Base-by-base conservation (phyloP, 2,888 invertebrate species). In the Eupithecia pulchellata region DNA sequence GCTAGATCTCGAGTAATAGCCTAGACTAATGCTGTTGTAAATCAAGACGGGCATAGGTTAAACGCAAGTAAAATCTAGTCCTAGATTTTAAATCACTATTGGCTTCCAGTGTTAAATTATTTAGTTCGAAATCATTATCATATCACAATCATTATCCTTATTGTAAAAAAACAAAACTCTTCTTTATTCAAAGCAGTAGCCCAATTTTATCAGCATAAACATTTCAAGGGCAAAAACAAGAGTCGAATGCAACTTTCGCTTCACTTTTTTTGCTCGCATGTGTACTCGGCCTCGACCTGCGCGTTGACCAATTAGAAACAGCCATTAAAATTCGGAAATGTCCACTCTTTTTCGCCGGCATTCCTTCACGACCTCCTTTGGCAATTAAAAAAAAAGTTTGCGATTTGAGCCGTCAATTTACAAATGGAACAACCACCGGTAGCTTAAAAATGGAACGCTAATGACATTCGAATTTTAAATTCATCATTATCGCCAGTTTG, bases 221-320 rank as follows among this genome's bases (percentile, higher is more conserved):
- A 36, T 39, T 67, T 61, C 69, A 69, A 73, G 61, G 67, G 67
- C 69, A 73, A 72, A 69, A 68, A 67, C 67, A 69, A 69, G 68
- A 72, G 64, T 64, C 66, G 63, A 66, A 69, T 73, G 72, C 73
- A 73, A 70, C 73, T 72, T 74, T 70, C 66, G 73, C 61, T 62
- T 39, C 61, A 66, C 71, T 65, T 76, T 78, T 77, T 80, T 77
- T 77, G 77, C 75, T 78, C 77, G 75, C 77, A 78, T 81, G 82
- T 84, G 81, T 76, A 79, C 77, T 32, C 68, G 86, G 77, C 90
- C 87, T 87, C 86, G 85, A 86, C 85, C 87, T 76, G 80, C 81
- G 81, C 84, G 86, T 85, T 90, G 89, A 87, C 91, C 92, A 91
- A 92, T 93, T 92, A 91, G 93, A 88, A 84, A 89, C 90, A 89